Percentiles rank a stretch among this genome's conserved stretches.
Conservation (phyloP, 1,140 invertebrate species). For the Brachionus angularis region DNA sequence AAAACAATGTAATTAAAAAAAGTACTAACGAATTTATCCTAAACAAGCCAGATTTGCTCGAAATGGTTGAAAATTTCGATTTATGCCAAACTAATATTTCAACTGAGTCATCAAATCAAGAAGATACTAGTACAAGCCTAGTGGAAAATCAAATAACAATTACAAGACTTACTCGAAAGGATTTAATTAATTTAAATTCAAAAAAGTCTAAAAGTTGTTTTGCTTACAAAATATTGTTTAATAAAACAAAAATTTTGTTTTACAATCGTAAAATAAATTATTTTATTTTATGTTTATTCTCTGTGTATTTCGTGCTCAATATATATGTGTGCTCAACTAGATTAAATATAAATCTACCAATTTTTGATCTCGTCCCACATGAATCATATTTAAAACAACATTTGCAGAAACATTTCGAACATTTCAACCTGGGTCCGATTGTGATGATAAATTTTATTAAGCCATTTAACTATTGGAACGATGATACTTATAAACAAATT, state of each 20-base stretch:
- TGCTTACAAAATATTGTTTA: conserved; percentile 1
- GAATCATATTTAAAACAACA: conserved; percentile 38
- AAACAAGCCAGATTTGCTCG: background rate
- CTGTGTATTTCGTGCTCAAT: conserved; percentile 29
- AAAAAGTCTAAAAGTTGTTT: background rate
- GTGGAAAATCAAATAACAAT: no score
- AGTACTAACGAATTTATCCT: background rate
- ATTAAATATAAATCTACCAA: background rate
- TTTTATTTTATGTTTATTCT: background rate
- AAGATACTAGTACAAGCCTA: no score
- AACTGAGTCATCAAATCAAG: no score
- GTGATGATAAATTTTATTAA: conserved; percentile 25
- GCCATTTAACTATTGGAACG: background rate
- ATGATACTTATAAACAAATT: background rate
- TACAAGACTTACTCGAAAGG: background rate
- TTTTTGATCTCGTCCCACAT: background rate
- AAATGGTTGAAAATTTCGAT: no score
- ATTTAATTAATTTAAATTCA: background rate
- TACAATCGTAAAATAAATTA: conserved; percentile 16
- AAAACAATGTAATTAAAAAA: background rate
- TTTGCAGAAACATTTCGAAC: background rate
- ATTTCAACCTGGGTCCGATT: conserved; percentile 6
- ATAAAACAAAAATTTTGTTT: conserved; percentile 12
- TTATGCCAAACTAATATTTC: no score
- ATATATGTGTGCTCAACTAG: background rate